A percentile compares a stretch with the other conserved stretches of the same genome.
These are phyloP conservation scores for Archivesica marissinica DNA, from an alignment of 1,140 invertebrate species.

Conservation along the genomic window DNA sequence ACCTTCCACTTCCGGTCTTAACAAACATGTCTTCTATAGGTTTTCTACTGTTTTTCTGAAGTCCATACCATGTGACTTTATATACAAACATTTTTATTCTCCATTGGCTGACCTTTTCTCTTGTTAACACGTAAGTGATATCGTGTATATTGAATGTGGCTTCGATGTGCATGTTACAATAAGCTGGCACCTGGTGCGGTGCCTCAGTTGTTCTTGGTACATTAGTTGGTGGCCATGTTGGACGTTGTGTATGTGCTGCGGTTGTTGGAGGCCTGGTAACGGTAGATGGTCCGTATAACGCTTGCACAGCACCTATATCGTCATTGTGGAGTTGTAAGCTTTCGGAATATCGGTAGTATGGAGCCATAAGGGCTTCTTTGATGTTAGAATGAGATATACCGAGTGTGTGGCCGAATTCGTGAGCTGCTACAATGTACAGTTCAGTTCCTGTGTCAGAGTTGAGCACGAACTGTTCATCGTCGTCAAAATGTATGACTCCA, in stretches of 20 bases:
- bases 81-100: conserved; percentile 36
- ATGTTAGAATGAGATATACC: conserved; percentile 58
- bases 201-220: neutral
- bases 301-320: conserved; percentile 41
- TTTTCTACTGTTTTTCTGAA: neutral
- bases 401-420: conserved; percentile 64
- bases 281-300: conserved; percentile 17
- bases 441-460: conserved; percentile 21
- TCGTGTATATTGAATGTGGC: conserved; percentile 12
- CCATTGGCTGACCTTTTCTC: neutral
- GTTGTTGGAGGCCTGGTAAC: neutral
- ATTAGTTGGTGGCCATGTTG: neutral
- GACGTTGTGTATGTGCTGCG: neutral
- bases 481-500: conserved; percentile 94
- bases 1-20: neutral
- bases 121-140: conserved; percentile 5
- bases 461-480: conserved; percentile 51
- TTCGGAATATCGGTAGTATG: conserved; percentile 41
- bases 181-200: neutral
- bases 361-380: conserved; percentile 45
- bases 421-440: conserved; percentile 45
- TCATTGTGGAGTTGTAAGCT: conserved; percentile 40
- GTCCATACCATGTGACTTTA: neutral
- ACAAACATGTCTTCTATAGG: conserved; percentile 31
- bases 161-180: conserved; percentile 28